These are phyloP conservation scores for Trididemnum clinides DNA, from an alignment of 23 tunicate genomes.

Conservation along the genomic window DNA sequence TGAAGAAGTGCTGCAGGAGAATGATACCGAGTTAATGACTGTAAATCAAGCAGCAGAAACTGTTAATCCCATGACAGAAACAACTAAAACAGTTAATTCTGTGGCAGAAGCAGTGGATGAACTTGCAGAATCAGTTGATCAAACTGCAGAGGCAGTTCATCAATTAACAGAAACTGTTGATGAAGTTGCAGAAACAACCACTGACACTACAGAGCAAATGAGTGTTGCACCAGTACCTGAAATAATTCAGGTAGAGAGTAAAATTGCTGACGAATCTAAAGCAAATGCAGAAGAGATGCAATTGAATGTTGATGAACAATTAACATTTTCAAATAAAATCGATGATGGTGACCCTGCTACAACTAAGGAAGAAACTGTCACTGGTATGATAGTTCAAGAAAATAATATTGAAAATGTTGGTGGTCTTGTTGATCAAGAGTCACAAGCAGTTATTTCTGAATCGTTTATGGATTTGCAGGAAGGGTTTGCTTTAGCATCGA, in stretches of 20 bases:
- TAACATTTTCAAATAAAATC: neutral
- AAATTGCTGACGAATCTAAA: neutral
- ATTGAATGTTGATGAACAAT: neutral
- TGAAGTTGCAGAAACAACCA: neutral
- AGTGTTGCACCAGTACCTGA: neutral
- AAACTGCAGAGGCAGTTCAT: neutral
- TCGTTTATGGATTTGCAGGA: slow-evolving; percentile 1
- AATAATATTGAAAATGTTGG: neutral
- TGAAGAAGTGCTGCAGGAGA: too few species aligned
- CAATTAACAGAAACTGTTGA: neutral
- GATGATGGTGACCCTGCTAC: neutral
- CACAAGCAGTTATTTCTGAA: neutral
- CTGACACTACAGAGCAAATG: neutral
- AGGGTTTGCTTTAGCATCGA: neutral
- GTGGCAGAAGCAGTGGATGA: too few species aligned
- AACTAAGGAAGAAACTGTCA: neutral
- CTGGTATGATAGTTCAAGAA: neutral
- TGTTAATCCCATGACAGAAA: too few species aligned
- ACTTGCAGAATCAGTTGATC: neutral
- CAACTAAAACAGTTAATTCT: too few species aligned
- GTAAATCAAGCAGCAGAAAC: too few species aligned
- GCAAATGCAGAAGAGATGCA: neutral
- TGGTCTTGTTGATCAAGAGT: neutral
- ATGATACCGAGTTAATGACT: too few species aligned
- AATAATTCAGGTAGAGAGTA: too few species aligned